These are phyloP conservation scores for Bruchidius siliquastri DNA, from an alignment of 2,888 invertebrate species.

Conservation along the genomic window DNA sequence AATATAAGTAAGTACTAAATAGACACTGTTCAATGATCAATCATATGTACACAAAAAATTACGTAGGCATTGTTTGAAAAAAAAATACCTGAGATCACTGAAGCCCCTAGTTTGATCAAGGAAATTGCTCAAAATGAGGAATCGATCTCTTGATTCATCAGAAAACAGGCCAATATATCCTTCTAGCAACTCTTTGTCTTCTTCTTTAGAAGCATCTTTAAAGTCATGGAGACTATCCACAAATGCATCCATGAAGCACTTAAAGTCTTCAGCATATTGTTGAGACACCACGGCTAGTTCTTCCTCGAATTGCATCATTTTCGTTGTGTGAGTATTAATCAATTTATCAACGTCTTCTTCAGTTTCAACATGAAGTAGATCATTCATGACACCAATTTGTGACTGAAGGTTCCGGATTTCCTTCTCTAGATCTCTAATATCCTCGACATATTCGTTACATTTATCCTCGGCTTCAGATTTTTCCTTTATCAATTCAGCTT, in stretches of 20 bases:
- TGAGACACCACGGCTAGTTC: not conserved
- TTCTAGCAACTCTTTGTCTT: not conserved
- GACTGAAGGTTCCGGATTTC: not conserved
- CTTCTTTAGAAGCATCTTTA: not conserved
- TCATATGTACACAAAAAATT: not conserved
- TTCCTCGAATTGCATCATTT: not conserved
- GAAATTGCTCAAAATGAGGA: not conserved
- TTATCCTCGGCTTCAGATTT: not conserved
- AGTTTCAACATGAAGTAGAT: not conserved
- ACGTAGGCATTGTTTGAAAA: not conserved
- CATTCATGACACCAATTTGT: not conserved
- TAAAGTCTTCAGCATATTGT: not conserved
- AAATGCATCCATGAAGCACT: not conserved
- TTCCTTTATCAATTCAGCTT: slow-evolving; percentile 1
- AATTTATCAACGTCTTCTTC: not conserved
- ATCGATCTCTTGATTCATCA: not conserved
- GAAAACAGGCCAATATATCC: not conserved
- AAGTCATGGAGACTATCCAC: not conserved
- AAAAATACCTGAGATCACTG: not conserved
- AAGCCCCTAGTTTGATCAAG: not conserved
- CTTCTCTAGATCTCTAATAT: not conserved
- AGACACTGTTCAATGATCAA: no score
- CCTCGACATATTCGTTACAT: not conserved
- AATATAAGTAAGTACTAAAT: no score
- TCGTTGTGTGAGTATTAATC: not conserved